These are phyloP conservation scores for Falco biarmicus DNA, from an alignment of 2,797 vertebrate species.

Conservation along the genomic window DNA sequence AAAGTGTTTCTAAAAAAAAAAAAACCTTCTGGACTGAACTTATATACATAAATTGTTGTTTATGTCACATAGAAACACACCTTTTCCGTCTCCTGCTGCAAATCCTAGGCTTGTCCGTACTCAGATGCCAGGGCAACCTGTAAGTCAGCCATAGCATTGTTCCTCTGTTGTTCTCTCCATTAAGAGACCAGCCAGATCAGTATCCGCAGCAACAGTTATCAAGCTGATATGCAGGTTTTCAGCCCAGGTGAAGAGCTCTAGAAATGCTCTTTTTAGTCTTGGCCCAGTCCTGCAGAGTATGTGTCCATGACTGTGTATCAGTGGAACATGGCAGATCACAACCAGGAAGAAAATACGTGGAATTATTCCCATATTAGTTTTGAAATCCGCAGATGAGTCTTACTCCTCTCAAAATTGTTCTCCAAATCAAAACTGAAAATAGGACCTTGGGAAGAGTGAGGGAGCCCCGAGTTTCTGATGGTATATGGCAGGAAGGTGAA, in stretches of 20 bases:
- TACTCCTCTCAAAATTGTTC: background rate
- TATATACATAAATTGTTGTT: rapidly evolving
- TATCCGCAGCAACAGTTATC: background rate
- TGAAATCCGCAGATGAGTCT: background rate
- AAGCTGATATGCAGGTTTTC: background rate
- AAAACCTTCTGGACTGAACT: background rate
- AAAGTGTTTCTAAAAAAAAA: background rate
- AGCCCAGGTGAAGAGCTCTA: background rate
- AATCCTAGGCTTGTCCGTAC: background rate
- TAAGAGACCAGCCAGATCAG: background rate
- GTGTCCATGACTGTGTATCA: background rate
- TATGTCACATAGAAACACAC: background rate
- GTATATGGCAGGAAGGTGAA: background rate
- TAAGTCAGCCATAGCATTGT: background rate
- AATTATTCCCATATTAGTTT: background rate
- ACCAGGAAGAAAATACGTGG: background rate
- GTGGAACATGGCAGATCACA: background rate
- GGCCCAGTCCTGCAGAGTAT: background rate
- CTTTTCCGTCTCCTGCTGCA: background rate
- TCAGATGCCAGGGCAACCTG: background rate
- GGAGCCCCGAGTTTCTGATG: background rate
- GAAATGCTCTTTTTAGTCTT: background rate
- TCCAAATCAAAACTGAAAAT: background rate
- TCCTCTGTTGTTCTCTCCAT: background rate
- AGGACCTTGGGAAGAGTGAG: background rate